These are phyloP conservation scores for Microtus montanus DNA, from an alignment of 2,113 vertebrate genomes.

Conservation along the genomic window DNA sequence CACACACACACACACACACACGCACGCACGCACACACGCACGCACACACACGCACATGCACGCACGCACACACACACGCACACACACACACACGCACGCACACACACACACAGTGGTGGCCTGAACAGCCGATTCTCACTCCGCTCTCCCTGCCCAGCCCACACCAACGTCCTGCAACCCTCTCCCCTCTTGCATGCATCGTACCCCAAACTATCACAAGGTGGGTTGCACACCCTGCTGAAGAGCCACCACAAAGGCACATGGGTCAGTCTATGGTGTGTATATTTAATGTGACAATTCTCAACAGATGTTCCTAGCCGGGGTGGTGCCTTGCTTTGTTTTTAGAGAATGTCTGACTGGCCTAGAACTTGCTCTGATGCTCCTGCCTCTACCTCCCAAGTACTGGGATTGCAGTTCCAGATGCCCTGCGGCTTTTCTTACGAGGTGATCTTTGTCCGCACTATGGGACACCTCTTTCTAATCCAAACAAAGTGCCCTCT, in stretches of 20 bases:
- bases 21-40: too few relatives aligned
- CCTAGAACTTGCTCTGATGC: too few relatives aligned
- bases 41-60: background rate
- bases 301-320: background rate
- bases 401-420: background rate
- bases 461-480: background rate
- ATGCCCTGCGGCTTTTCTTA: background rate
- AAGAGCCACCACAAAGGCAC: background rate
- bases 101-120: conserved; percentile 2
- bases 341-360: background rate
- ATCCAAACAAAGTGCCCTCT: background rate
- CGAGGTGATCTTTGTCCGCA: background rate
- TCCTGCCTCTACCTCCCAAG: background rate
- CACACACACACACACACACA: background rate
- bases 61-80: too few relatives aligned
- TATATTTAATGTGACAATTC: background rate
- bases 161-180: background rate
- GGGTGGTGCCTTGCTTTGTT: background rate
- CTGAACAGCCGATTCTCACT: background rate
- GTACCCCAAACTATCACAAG: background rate
- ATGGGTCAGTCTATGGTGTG: rapidly evolving
- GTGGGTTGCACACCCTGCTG: background rate
- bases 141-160: background rate
- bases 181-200: too few relatives aligned
- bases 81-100: background rate